Evolutionary conservation across 2,113 vertebrate genomes (phyloP), one percentile per base, ranked within the genome.

Genomic region (Crocuta crocuta): DNA sequence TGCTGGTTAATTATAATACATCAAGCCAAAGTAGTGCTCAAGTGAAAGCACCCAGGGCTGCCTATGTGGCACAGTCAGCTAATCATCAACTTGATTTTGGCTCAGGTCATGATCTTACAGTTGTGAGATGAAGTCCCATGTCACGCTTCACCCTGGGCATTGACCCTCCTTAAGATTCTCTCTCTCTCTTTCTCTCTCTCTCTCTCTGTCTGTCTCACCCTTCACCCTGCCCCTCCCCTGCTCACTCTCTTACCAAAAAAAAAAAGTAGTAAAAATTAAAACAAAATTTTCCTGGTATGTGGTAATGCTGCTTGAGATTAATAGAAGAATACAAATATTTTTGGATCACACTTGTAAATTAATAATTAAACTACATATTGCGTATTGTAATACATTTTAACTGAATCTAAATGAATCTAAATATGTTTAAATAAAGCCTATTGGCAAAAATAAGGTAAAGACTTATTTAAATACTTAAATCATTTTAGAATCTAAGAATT

Each of bases 401-500:
- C 11, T 73, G 1, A 23, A 26, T 90, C 11, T 73, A 1, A 23
- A 17, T 90, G 33, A 26, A 55, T 68, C 9, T 83, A 65, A 84
- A 70, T 89, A 86, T 65, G n/a, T 53, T 84, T 85, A 55, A 5
- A 87, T 35, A 1, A 63, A 87, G 5, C 48, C 50, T 48, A 13
- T 58, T 50, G 6, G 10, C 73, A 86, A 26, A 61, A 82, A 31
- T 83, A 39, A 1, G 28, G 8, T 68, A 23, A 87, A 66, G 4
- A 7, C 39, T 91, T 83, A 5, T 65, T 63, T 50, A 95, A 95
- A 68, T 33, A 78, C 15, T 79, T 61, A 86, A 55, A 63, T 87
- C 17, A 97, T 28, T 94, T 92, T 63, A 84, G 87, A 17, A 68
- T 65, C 81, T 31, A 63, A 93, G 33, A 96, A 85, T 89, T 89